A percentile compares a stretch with the other conserved stretches of the same genome.
Conservation (phyloP, 2,797 vertebrate species). For the Anguilla anguilla region DNA sequence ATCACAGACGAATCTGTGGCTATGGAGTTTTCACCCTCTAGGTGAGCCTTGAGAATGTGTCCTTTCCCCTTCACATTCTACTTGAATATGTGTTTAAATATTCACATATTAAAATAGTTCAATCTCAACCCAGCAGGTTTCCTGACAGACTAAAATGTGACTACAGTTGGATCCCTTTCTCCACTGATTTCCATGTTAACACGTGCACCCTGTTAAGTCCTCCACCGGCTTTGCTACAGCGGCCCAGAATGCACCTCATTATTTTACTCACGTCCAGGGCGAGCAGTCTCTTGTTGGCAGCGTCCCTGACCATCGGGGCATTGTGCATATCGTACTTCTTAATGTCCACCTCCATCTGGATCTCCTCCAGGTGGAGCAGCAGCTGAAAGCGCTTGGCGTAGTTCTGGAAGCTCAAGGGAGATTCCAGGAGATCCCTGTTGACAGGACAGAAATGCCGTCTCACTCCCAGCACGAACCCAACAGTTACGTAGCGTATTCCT, state of each 20-base stretch:
- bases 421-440: slow-evolving; percentile 68
- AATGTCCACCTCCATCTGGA: slow-evolving; percentile 90
- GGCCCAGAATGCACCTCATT: too few relatives aligned
- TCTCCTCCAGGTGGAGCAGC: slow-evolving; percentile 89
- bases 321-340: slow-evolving; percentile 77
- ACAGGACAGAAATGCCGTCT: neutral
- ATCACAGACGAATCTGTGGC: neutral
- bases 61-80: too few relatives aligned
- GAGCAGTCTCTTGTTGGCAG: slow-evolving; percentile 65
- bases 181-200: too few relatives aligned
- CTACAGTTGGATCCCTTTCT: too few relatives aligned
- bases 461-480: neutral
- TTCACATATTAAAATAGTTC: too few relatives aligned
- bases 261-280: slow-evolving; percentile 68
- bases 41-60: too few relatives aligned
- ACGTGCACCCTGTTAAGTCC: too few relatives aligned
- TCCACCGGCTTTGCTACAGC: too few relatives aligned
- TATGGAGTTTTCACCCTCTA: too few relatives aligned
- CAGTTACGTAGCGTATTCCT: neutral
- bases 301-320: slow-evolving; percentile 75
- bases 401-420: slow-evolving; percentile 69
- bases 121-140: too few relatives aligned
- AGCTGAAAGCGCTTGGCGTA: slow-evolving; percentile 77
- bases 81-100: too few relatives aligned
- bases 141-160: too few relatives aligned